Evolutionary conservation across 1,140 invertebrate genomes (phyloP), one percentile per base, ranked within the genome.

Genomic region (Conopomorpha cramerella): DNA sequence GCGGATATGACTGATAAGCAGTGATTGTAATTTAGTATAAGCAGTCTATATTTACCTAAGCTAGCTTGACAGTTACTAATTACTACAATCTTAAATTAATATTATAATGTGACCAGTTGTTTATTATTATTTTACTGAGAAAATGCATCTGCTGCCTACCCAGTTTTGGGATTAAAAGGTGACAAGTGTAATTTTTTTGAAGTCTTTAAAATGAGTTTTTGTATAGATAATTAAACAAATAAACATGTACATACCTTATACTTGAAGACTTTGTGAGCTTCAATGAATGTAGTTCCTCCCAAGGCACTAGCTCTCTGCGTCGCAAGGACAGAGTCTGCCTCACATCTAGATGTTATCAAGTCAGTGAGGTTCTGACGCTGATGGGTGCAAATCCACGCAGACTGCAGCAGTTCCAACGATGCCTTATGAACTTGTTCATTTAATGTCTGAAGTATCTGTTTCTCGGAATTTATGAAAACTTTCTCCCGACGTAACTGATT

Each of bases 371-470:
- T 93, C 19, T 90, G 81, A 43, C 91, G 84, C 65, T 97, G 92
- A 63, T 95, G 91, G 2, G 90, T 86, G 28, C 89, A 91, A 36
- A 96, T 86, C 92, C 93, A 97, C 16, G 93, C 87, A 45, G 89
- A 81, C 63, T 95, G 87, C 15, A 77, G 55, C 29, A 78, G 44
- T 33, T 78, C 73, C 40, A 68, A 39, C 3, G 65, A 59, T 39
- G 57, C 64, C 34, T 67, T 70, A 39, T 78, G 71, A 35, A 78
- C 49, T 25, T 73, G 67, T 19, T 77, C 74, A 51, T 79, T 79
- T 19, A 79, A 58, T 46, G 58, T 71, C 35, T 76, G 65, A 36
- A 79, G 45, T 43, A 70, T 55, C 55, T 77, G 65, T 44, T 70
- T 51, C 37, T 79, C 77, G 1, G 77, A 68, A 45, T 67, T 77